Conservation (phyloP, 2,113 vertebrate genomes). For the Alectura lathami region DNA sequence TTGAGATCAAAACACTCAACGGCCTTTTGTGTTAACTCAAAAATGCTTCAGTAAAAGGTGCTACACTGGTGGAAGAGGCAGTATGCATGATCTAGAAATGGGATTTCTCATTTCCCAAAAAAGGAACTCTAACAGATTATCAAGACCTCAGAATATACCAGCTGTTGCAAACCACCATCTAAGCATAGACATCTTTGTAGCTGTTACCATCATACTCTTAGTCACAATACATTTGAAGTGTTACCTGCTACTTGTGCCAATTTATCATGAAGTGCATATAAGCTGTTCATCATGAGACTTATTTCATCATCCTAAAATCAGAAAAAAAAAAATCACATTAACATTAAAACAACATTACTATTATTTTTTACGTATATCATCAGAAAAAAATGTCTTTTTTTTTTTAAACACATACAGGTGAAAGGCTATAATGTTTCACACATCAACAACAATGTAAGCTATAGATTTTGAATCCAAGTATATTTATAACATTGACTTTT, state of each 20-base stretch:
- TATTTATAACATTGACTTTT: not conserved
- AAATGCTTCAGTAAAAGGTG: not conserved
- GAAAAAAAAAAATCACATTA: not conserved
- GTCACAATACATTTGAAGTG: constrained; percentile 23
- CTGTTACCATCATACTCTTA: not conserved
- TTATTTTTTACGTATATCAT: not conserved
- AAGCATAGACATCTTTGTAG: not conserved
- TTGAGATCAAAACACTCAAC: not conserved
- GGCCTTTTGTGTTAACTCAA: not conserved
- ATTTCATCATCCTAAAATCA: constrained; percentile 77
- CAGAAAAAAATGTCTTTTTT: not conserved
- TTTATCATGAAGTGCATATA: constrained; percentile 91
- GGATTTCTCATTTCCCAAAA: not conserved
- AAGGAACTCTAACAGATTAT: not conserved
- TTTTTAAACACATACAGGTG: not conserved
- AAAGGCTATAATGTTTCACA: not conserved
- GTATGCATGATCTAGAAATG: not conserved
- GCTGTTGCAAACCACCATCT: not conserved
- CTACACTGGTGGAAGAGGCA: not conserved
- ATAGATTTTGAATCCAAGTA: not conserved
- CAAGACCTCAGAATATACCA: not conserved
- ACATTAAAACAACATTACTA: not conserved
- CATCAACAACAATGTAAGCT: not conserved
- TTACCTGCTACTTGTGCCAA: constrained; percentile 92
- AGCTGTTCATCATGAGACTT: constrained; percentile 87